Evolutionary conservation across 2,113 vertebrate species (phyloP).

Genomic region (Emydocephalus ijimae): DNA sequence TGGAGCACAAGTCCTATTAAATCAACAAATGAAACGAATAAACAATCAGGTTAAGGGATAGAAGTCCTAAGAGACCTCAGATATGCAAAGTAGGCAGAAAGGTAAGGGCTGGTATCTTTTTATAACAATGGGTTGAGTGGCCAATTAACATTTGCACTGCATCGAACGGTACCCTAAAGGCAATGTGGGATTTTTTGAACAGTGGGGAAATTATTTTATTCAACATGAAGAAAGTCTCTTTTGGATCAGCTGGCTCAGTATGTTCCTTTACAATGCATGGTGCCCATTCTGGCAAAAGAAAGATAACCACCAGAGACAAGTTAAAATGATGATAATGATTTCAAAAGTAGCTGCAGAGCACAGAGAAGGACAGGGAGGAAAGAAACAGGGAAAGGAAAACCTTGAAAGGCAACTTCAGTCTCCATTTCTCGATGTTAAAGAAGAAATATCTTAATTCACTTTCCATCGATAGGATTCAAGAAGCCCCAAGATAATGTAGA

Average conservation of each 20-base stretch:
- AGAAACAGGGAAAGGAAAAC: neutral
- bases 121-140: neutral
- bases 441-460: neutral
- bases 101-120: neutral
- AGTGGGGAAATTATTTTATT: neutral
- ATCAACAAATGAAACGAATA: neutral
- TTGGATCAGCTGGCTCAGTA: neutral
- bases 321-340: neutral
- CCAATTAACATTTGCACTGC: neutral
- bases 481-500: neutral
- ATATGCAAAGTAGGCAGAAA: neutral
- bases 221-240: neutral
- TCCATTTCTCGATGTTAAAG: neutral
- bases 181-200: neutral
- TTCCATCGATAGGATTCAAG: neutral
- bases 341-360: neutral
- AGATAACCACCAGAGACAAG: neutral
- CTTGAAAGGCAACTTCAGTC: neutral
- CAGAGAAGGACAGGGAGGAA: neutral
- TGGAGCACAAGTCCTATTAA: neutral
- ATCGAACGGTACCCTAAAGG: neutral
- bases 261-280: neutral
- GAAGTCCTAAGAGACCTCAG: neutral
- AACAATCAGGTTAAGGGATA: neutral
- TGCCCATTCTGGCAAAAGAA: neutral